These are phyloP conservation scores for Ctena decussata DNA, from an alignment of 2,888 invertebrate genomes.

Conservation along the genomic window DNA sequence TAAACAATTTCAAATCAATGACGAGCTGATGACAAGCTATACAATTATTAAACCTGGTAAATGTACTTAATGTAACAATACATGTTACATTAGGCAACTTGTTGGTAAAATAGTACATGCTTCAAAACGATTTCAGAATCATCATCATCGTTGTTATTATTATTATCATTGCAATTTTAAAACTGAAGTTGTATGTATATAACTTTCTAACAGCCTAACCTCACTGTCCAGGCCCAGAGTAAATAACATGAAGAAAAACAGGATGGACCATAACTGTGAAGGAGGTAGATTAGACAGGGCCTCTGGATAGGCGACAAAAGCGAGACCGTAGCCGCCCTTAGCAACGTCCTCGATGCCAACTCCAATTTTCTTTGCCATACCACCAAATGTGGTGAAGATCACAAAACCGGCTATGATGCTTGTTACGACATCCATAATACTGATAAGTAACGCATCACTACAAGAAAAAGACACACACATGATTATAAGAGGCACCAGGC, in stretches of 20 bases:
- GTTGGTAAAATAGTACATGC: not conserved
- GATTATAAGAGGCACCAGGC: too few relatives aligned
- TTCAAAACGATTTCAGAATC: not conserved
- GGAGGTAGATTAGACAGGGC: slow-evolving; percentile 83
- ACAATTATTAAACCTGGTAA: too few relatives aligned
- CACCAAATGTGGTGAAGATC: slow-evolving; percentile 85
- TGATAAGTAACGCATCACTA: slow-evolving; percentile 84
- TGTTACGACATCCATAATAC: slow-evolving; percentile 83
- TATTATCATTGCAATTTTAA: too few relatives aligned
- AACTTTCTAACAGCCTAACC: too few relatives aligned
- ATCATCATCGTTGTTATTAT: too few relatives aligned
- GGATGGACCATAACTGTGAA: slow-evolving; percentile 80
- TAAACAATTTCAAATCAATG: too few relatives aligned
- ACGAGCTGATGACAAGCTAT: too few relatives aligned
- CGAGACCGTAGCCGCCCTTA: slow-evolving; percentile 82
- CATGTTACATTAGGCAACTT: too few relatives aligned
- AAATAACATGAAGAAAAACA: slow-evolving; percentile 85
- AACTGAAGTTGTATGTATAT: too few relatives aligned
- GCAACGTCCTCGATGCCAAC: slow-evolving; percentile 74
- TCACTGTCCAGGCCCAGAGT: slow-evolving; percentile 84
- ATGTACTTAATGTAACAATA: too few relatives aligned
- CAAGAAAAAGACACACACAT: slow-evolving; percentile 24
- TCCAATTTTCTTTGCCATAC: slow-evolving; percentile 82
- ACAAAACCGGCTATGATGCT: slow-evolving; percentile 85
- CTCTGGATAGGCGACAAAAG: slow-evolving; percentile 84